These are phyloP conservation scores for Plestiodon gilberti DNA, from an alignment of 2,113 vertebrate genomes.

Conservation along the genomic window DNA sequence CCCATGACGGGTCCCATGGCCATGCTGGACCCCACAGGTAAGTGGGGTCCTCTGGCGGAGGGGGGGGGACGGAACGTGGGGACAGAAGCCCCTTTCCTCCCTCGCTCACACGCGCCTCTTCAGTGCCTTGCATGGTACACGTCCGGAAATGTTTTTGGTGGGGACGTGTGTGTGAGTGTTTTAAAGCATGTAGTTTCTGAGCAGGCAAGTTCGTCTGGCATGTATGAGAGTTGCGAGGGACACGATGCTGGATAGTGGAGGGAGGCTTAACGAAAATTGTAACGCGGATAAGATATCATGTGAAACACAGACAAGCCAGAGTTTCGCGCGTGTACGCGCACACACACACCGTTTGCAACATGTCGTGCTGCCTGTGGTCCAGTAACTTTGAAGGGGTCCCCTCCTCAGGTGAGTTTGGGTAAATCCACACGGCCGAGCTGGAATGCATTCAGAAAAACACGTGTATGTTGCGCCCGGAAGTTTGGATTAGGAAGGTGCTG, in stretches of 20 bases:
- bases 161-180: not conserved
- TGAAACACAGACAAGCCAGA: no score
- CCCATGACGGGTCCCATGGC: conserved; percentile 49
- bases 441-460: not conserved
- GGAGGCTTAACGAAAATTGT: not conserved
- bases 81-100: no score
- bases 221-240: not conserved
- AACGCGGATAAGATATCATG: not conserved
- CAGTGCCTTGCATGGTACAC: not conserved
- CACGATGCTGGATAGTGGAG: not conserved
- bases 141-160: not conserved
- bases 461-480: not conserved
- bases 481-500: not conserved
- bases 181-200: not conserved
- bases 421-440: not conserved
- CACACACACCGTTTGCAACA: not conserved
- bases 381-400: not conserved
- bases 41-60: not conserved
- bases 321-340: no score
- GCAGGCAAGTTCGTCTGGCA: no score
- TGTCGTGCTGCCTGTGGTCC: no score
- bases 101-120: not conserved
- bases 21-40: conserved; percentile 70
- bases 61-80: not conserved
- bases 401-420: no score